Percentiles rank a stretch among this genome's conserved stretches.
Evolutionary conservation across 2,888 invertebrate genomes (phyloP).

Genomic region (Opisthograptis luteolata): DNA sequence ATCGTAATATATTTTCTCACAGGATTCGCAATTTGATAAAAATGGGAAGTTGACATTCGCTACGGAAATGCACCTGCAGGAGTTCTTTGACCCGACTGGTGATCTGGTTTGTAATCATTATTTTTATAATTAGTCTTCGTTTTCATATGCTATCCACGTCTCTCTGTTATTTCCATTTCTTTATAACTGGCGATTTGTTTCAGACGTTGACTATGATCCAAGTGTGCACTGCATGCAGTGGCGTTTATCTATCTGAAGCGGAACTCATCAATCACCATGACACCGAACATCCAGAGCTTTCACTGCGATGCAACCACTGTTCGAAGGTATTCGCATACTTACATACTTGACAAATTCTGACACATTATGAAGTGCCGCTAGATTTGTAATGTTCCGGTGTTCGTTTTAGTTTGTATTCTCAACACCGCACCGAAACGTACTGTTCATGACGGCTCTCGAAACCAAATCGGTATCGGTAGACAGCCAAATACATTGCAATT

Average conservation of each 20-base stretch:
- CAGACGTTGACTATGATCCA: conserved; percentile 47
- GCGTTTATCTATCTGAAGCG: conserved; percentile 58
- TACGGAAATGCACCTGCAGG: conserved; percentile 56
- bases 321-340: conserved; percentile 64
- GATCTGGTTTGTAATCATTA: conserved; percentile 46
- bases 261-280: conserved; percentile 68
- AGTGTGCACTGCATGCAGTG: conserved; percentile 65
- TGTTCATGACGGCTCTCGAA: too few species aligned
- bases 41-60: conserved; percentile 38
- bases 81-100: conserved; percentile 52
- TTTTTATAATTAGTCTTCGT: too few species aligned
- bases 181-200: conserved; percentile 9
- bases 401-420: too few species aligned
- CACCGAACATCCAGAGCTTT: conserved; percentile 75
- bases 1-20: conserved; percentile 26
- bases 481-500: too few species aligned
- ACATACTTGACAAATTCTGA: background rate
- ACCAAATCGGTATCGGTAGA: too few species aligned
- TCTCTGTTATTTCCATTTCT: background rate
- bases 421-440: too few species aligned
- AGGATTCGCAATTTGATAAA: conserved; percentile 39
- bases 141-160: too few species aligned
- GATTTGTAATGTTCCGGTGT: too few species aligned
- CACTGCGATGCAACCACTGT: conserved; percentile 79
- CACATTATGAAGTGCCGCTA: too few species aligned